Base-by-base conservation (phyloP, 2,888 invertebrate species). In the Neocrepidodera transversa region DNA sequence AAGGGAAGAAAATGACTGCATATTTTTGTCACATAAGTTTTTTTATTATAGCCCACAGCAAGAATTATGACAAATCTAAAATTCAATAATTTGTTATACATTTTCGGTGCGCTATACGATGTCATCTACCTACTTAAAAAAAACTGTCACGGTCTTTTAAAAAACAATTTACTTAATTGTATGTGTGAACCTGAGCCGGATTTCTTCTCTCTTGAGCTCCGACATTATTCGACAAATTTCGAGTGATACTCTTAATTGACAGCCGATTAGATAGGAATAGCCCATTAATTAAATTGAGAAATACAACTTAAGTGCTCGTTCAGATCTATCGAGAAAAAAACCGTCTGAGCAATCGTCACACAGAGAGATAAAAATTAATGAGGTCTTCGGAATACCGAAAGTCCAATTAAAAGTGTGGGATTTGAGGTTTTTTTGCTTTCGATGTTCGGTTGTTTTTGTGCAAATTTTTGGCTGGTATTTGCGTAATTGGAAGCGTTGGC, bases 171-270 rank as follows among this genome's bases (percentile, higher is more conserved):
- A 28, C 36, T 38, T 38, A 50, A 52, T 52, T 20, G 52, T 40
- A 42, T 30, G 52, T 42, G 42, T 52, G 52, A 52, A 52, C 42
- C n/a, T 28, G 13, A 20, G 40, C 17, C 38, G 52, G 23, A 50
- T 50, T 48, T 48, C 32, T 53, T 52, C 36, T 35, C 26, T 47
- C 16, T 18, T 14, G 20, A 58, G 40, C 38, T 35, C 54, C 28
- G 49, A 54, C 48, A 35, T 52, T 50, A 43, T 36, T 57, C 58
- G 65, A 71, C 74, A 73, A 75, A 73, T 72, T 72, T 63, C 66
- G 68, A 66, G 67, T 68, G 71, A 69, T 73, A 72, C 64, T 68
- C 66, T 73, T 78, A 78, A 78, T 78, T 78, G 78, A 78, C 78
- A 77, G 76, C 72, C 72, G 77, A 77, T 78, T 77, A 78, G 78